A percentile compares a stretch with the other conserved stretches of the same genome.
Evolutionary conservation across 2,888 invertebrate species (phyloP).

Genomic region (Agrilus mali): DNA sequence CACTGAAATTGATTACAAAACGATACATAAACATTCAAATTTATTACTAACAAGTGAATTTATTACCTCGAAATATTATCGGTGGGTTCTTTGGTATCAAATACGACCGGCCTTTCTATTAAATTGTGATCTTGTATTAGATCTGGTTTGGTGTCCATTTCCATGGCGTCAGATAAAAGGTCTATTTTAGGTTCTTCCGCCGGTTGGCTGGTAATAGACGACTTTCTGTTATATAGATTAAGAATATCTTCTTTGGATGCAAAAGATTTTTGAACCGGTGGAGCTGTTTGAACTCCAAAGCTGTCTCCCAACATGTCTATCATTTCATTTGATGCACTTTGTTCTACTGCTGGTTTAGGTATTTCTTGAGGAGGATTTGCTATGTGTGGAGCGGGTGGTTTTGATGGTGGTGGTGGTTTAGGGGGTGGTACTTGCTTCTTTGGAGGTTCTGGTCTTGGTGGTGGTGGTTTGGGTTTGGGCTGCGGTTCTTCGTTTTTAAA

Average conservation of each 20-base stretch:
- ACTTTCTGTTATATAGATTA: constrained; percentile 27
- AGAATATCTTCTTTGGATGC: constrained; percentile 32
- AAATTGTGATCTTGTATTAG: too few species aligned
- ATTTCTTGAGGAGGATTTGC: constrained; percentile 10
- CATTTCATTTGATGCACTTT: constrained; percentile 15
- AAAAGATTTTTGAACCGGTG: constrained; percentile 26
- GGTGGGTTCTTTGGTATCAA: too few species aligned
- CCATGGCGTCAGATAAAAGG: constrained; percentile 17
- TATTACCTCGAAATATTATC: too few species aligned
- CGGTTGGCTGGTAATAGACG: constrained; percentile 7
- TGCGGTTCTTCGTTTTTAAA: neutral
- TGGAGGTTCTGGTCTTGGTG: constrained; percentile 13
- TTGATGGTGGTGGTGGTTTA: constrained; percentile 26
- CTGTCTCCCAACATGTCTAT: constrained; percentile 31
- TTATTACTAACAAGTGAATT: too few species aligned
- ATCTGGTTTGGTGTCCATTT: constrained; percentile 6
- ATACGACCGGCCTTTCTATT: too few species aligned
- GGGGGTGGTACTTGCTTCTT: constrained; percentile 23
- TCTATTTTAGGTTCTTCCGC: constrained; percentile 15
- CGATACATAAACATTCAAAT: too few species aligned
- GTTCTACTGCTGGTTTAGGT: constrained; percentile 10
- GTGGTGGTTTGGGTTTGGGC: constrained; percentile 5
- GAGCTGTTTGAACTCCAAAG: constrained; percentile 10
- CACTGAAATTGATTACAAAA: too few species aligned
- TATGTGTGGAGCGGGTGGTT: constrained; percentile 15